Evolutionary conservation across 2,888 invertebrate genomes (phyloP).

Genomic region (Sympetrum striolatum): DNA sequence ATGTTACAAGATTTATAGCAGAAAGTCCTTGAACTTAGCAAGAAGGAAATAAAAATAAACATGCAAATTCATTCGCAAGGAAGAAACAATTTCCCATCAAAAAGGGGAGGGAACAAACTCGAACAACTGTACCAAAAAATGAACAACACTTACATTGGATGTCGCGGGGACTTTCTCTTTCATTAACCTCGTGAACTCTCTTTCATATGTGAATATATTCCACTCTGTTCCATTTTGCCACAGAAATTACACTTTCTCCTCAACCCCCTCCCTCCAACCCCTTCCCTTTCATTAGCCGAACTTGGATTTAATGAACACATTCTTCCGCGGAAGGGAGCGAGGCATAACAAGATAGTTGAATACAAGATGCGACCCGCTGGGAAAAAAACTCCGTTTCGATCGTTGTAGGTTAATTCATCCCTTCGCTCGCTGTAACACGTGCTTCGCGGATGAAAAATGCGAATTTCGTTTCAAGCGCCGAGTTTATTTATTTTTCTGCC

Average conservation of each 20-base stretch:
- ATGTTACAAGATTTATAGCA: not conserved
- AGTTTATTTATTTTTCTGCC: not conserved
- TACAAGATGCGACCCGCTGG: not conserved
- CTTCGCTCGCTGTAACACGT: not conserved
- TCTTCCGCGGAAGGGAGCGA: not conserved
- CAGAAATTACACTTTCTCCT: not conserved
- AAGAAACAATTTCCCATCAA: not conserved
- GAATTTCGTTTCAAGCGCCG: not conserved
- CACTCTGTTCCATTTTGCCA: not conserved
- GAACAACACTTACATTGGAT: not conserved
- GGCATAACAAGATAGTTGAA: not conserved
- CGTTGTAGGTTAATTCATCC: not conserved
- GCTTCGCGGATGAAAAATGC: not conserved
- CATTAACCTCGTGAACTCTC: not conserved
- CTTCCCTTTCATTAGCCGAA: constrained; percentile 32
- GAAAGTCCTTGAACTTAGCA: not conserved
- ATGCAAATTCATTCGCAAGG: not conserved
- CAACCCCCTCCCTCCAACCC: not conserved
- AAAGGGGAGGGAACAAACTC: not conserved
- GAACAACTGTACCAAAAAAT: not conserved
- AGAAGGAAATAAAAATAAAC: not conserved
- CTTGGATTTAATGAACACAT: constrained; percentile 36
- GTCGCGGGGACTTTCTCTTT: not conserved
- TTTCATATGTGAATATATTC: not conserved
- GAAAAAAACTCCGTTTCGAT: not conserved